Percentiles rank a stretch among this genome's conserved stretches.
These are phyloP conservation scores for Rhopalosiphum padi DNA, from an alignment of 1,140 invertebrate species.

Conservation along the genomic window DNA sequence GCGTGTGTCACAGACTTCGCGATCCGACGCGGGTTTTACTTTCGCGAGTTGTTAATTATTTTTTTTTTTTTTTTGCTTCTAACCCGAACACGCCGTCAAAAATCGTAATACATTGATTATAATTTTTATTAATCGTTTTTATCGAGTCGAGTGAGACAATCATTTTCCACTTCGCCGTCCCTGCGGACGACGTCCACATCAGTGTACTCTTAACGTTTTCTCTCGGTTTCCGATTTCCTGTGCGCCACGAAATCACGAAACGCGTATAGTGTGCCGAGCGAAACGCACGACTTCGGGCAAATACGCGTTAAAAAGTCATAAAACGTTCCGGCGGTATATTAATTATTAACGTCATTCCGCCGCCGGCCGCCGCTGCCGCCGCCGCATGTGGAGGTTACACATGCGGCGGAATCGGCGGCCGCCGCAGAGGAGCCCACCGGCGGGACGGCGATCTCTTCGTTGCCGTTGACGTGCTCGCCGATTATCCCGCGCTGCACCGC, in stretches of 20 bases:
- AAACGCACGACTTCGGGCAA: too few relatives aligned
- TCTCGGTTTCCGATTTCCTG: background rate
- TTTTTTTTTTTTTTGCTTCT: background rate
- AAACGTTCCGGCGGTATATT: background rate
- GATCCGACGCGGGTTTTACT: background rate
- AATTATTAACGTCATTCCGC: conserved; percentile 32
- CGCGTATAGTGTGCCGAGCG: background rate
- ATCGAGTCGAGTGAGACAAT: background rate
- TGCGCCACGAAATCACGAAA: background rate
- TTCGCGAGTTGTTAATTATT: background rate
- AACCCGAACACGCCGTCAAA: background rate
- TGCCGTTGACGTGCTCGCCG: background rate
- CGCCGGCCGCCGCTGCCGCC: conserved; percentile 49
- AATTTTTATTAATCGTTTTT: background rate
- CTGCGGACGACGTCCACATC: background rate
- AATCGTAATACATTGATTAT: too few relatives aligned
- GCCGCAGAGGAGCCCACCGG: conserved; percentile 30
- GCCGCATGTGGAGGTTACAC: conserved; percentile 51
- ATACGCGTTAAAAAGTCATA: background rate
- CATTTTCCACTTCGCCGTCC: background rate
- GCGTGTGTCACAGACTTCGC: background rate
- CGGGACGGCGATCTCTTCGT: background rate
- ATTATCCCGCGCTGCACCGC: background rate
- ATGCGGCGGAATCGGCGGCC: conserved; percentile 49
- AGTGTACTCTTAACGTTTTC: too few relatives aligned